phyloP scores from a whole-genome alignment of 1,140 invertebrate species.

The Sarcophaga bullata region DNA sequence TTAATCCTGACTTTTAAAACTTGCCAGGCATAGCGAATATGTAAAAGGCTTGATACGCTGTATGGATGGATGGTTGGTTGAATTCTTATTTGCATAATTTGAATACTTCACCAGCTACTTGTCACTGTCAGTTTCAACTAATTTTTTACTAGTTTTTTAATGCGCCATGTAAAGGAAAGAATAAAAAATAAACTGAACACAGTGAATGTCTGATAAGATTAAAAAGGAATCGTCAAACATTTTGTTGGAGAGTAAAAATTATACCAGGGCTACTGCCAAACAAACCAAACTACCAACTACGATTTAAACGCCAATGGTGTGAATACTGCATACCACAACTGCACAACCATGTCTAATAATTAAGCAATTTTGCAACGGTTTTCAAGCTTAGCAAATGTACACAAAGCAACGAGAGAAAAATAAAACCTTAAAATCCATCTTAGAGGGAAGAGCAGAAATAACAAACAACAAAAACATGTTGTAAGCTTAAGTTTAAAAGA shows the following conservation, averaged over 20 bases:
- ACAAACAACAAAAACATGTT: too few relatives aligned
- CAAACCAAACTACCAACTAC: background rate
- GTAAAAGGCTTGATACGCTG: too few relatives aligned
- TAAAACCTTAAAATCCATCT: background rate
- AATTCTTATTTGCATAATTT: background rate
- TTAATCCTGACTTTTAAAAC: too few relatives aligned
- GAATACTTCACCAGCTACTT: conserved; percentile 17
- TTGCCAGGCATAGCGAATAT: too few relatives aligned
- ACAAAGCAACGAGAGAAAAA: background rate
- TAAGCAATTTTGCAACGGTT: conserved; percentile 21
- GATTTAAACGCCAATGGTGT: background rate
- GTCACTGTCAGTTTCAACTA: conserved; percentile 21
- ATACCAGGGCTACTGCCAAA: background rate
- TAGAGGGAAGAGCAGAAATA: too few relatives aligned
- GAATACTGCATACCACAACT: background rate
- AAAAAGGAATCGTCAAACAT: background rate
- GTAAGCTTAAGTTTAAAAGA: too few relatives aligned
- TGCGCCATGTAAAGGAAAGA: background rate
- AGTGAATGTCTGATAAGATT: conserved; percentile 1
- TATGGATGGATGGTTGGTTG: too few relatives aligned
- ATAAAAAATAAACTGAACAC: background rate
- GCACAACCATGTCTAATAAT: background rate
- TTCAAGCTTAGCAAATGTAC: background rate
- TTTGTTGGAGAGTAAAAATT: background rate
- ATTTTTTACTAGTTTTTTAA: background rate